Base-by-base conservation (phyloP, 2,888 invertebrate species). In the Metacarcinus magister region DNA sequence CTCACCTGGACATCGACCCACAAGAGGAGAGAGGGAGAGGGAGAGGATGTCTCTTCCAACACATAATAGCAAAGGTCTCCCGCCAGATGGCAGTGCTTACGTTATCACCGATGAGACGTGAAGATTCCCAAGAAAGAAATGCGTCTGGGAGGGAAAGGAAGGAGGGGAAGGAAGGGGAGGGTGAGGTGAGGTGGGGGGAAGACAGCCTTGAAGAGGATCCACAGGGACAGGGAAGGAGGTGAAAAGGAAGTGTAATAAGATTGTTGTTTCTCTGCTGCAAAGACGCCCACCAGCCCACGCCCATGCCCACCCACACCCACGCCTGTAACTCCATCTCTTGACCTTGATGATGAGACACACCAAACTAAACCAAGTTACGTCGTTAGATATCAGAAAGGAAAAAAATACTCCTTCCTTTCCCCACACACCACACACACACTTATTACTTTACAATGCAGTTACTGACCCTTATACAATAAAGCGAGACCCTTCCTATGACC, bases 1-100 rank as follows among this genome's bases (percentile, higher is more conserved):
- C 32, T 82, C 82, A 82, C 82, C 82, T 82, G 82, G 82, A 10
- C 82, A 82, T 82, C 82, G 82, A 82, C 82, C 82, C 82, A 82
- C 28, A 32, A 32, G 82, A 82, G 82, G 32, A 28, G 32, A 32
- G 82, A 32, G 28, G 67, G 67, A n/a, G 67, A 67, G 67, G 19
- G 82, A 82, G 82, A 4, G 32, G 32, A 32, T 28, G 10, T 32
- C 82, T 82, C 32, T 32, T 32, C 82, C 82, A 82, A 82, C 82
- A 82, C 82, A 82, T 82, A 32, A 82, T 82, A 82, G 67, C 82
- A 82, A 82, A 82, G 82, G 82, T 82, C 82, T 82, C 67, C 67
- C 82, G 82, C 82, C 32, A 82, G 82, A 82, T 82, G 82, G 82
- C 82, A 82, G 82, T 82, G 82, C 82, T 82, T 82, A 82, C 32